These are phyloP conservation scores for Rhinichthys klamathensis DNA, from an alignment of 2,113 vertebrate genomes.

Conservation along the genomic window DNA sequence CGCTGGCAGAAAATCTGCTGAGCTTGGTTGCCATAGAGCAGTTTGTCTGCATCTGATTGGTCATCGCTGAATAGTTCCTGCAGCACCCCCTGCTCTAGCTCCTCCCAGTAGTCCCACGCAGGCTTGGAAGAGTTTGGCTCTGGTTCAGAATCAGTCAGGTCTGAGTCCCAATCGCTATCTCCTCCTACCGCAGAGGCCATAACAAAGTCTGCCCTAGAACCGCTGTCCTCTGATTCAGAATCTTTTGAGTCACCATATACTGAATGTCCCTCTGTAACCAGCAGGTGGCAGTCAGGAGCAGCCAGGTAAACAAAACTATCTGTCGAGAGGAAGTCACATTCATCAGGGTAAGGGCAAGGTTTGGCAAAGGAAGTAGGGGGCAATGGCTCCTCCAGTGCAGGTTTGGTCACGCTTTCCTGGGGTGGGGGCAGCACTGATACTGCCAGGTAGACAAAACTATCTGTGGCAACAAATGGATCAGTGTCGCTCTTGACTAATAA, in stretches of 20 bases:
- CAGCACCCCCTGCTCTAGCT: slow-evolving; percentile 63
- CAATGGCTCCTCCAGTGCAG: slow-evolving; percentile 43
- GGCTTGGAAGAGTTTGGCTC: slow-evolving; percentile 60
- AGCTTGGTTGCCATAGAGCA: slow-evolving; percentile 52
- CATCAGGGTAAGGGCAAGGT: slow-evolving; percentile 67
- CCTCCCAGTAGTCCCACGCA: slow-evolving; percentile 73
- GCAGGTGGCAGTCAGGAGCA: slow-evolving; percentile 76
- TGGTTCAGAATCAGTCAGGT: slow-evolving; percentile 72
- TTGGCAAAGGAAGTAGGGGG: slow-evolving; percentile 45
- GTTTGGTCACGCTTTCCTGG: slow-evolving; percentile 45
- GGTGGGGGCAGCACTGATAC: slow-evolving; percentile 69
- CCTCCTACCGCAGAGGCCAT: slow-evolving; percentile 72
- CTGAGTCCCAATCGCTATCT: slow-evolving; percentile 81
- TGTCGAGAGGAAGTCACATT: slow-evolving; percentile 79
- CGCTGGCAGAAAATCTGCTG: slow-evolving; percentile 48
- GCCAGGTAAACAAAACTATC: slow-evolving; percentile 82
- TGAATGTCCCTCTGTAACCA: slow-evolving; percentile 70
- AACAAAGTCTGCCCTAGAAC: slow-evolving; percentile 73
- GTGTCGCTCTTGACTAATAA: slow-evolving; percentile 72
- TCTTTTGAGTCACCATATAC: slow-evolving; percentile 71
- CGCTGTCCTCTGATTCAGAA: slow-evolving; percentile 77
- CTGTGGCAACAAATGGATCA: slow-evolving; percentile 77
- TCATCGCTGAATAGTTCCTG: slow-evolving; percentile 58
- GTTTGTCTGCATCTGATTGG: slow-evolving; percentile 35
- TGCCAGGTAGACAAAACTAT: slow-evolving; percentile 80